Percentiles rank a stretch among this genome's conserved stretches.
Evolutionary conservation across 2,888 invertebrate genomes (phyloP).

Genomic region (Laothoe populi): DNA sequence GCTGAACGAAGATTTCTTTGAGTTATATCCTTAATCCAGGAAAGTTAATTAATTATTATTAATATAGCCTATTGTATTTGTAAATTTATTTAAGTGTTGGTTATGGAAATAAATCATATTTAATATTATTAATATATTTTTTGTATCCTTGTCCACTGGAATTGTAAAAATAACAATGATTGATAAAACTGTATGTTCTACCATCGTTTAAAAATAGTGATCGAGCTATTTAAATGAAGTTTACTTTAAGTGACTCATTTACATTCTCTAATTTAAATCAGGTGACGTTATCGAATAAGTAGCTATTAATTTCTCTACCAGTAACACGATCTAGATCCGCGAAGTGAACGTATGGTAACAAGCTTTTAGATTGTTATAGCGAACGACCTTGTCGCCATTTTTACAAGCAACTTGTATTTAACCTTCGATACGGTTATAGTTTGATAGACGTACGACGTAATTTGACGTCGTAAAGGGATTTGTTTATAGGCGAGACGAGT

Average conservation of each 20-base stretch:
- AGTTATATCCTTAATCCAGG: too few species aligned
- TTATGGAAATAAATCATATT: too few species aligned
- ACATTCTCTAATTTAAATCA: background rate
- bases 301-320: constrained; percentile 12
- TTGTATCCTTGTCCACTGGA: too few species aligned
- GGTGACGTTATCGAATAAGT: constrained; percentile 1
- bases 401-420: constrained; percentile 29
- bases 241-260: background rate
- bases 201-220: background rate
- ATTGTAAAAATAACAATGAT: too few species aligned
- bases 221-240: background rate
- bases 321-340: constrained; percentile 23
- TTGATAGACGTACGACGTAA: constrained; percentile 11
- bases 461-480: constrained; percentile 16
- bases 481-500: background rate
- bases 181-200: background rate
- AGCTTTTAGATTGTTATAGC: constrained; percentile 42
- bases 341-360: constrained; percentile 41
- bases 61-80: too few species aligned
- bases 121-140: too few species aligned
- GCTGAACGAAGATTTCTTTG: too few species aligned
- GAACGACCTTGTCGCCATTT: constrained; percentile 42
- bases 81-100: too few species aligned
- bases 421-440: constrained; percentile 23
- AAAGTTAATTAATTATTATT: too few species aligned